Evolutionary conservation across 1,140 invertebrate genomes (phyloP).

Genomic region (Drosophila nasuta): DNA sequence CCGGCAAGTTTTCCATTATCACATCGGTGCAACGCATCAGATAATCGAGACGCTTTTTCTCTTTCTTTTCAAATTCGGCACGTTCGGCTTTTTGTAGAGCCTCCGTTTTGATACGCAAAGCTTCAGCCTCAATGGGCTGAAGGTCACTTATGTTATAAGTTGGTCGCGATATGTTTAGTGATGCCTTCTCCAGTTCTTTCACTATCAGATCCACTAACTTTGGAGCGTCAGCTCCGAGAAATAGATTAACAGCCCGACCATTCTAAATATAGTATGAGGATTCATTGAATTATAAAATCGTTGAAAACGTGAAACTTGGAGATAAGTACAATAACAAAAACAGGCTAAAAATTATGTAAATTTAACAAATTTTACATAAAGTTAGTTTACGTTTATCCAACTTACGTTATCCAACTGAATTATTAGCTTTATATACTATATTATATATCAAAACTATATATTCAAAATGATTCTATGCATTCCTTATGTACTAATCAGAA

Average conservation of each 20-base stretch:
- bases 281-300: background rate
- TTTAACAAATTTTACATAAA: too few relatives aligned
- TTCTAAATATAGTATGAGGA: conserved; percentile 16
- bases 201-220: conserved; percentile 89
- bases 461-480: too few relatives aligned
- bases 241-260: conserved; percentile 91
- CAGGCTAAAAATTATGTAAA: too few relatives aligned
- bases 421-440: too few relatives aligned
- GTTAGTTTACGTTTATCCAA: too few relatives aligned
- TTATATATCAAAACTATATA: too few relatives aligned
- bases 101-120: conserved; percentile 66
- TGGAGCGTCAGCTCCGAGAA: conserved; percentile 94
- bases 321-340: too few relatives aligned
- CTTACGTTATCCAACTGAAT: too few relatives aligned
- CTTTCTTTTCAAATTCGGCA: conserved; percentile 73
- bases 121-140: conserved; percentile 86
- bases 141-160: conserved; percentile 85
- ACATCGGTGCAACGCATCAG: conserved; percentile 83
- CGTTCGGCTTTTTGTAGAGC: conserved; percentile 55
- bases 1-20: conserved; percentile 85
- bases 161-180: conserved; percentile 72
- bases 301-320: too few relatives aligned
- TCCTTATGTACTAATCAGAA: too few relatives aligned
- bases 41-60: conserved; percentile 80
- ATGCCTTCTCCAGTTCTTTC: conserved; percentile 88